Evolutionary conservation across 2,113 vertebrate genomes (phyloP).

Genomic region (Pagrus major): DNA sequence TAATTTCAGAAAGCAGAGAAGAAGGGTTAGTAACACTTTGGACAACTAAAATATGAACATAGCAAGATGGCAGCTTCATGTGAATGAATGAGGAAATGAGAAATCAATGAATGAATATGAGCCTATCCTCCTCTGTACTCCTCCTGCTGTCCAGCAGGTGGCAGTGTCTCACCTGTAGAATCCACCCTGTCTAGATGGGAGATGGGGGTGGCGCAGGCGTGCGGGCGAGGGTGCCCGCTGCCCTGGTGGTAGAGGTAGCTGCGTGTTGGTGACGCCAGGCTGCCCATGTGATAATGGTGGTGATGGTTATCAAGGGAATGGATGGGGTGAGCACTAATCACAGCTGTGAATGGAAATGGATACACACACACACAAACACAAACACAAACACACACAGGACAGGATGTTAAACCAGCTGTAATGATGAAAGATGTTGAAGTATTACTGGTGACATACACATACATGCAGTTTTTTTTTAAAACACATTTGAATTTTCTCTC

Average conservation of each 20-base stretch:
- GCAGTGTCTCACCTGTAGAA: conserved; percentile 93
- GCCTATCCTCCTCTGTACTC: not conserved
- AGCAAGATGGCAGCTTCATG: conserved; percentile 15
- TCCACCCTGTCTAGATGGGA: conserved; percentile 96
- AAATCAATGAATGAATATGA: conserved; percentile 37
- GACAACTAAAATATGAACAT: conserved; percentile 24
- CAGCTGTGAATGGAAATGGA: conserved; percentile 94
- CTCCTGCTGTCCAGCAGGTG: conserved; percentile 51
- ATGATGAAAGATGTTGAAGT: conserved; percentile 32
- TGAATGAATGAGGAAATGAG: conserved; percentile 27
- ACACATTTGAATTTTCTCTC: not conserved
- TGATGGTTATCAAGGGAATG: conserved; percentile 99
- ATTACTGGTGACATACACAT: conserved; percentile 55
- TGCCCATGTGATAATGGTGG: conserved; percentile 98
- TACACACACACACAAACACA: conserved; percentile 52
- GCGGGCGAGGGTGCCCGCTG: conserved; percentile 82
- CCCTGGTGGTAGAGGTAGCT: conserved; percentile 94
- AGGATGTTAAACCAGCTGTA: conserved; percentile 55
- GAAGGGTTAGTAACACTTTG: conserved; percentile 17
- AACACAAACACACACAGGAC: conserved; percentile 48
- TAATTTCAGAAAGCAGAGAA: not conserved
- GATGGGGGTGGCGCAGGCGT: conserved; percentile 89
- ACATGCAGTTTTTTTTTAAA: conserved; percentile 78
- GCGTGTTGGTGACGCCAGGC: conserved; percentile 94
- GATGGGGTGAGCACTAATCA: conserved; percentile 99